These are phyloP conservation scores for Helicolenus hilgendorfi DNA, from an alignment of 2,797 vertebrate species.

Conservation along the genomic window DNA sequence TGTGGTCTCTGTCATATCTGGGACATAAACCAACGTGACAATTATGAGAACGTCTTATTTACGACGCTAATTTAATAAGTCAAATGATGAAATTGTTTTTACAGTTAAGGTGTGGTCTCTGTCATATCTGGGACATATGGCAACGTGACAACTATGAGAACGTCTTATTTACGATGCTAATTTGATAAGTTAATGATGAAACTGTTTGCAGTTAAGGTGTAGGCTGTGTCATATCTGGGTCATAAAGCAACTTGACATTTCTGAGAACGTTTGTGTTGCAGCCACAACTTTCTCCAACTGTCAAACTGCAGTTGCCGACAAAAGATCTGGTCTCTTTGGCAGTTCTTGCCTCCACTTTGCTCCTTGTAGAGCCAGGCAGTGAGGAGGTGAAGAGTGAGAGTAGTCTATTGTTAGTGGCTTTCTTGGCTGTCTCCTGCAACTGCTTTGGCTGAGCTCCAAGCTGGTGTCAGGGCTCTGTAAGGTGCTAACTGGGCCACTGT, in stretches of 20 bases:
- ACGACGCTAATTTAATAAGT: neutral
- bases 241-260: neutral
- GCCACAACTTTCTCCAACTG: neutral
- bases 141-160: neutral
- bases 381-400: conserved; percentile 49
- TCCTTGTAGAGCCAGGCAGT: conserved; percentile 9
- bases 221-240: neutral
- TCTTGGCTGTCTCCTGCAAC: conserved; percentile 59
- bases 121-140: neutral
- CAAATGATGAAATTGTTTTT: too few species aligned
- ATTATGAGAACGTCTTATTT: neutral
- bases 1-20: neutral
- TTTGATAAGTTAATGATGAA: neutral
- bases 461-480: conserved; percentile 66
- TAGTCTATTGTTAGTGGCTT: conserved; percentile 73
- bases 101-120: neutral
- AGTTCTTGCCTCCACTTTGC: neutral
- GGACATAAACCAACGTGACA: neutral
- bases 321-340: neutral
- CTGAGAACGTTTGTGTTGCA: neutral
- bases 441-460: conserved; percentile 82
- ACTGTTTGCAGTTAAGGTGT: neutral
- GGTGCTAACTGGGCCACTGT: conserved; percentile 86
- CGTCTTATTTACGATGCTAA: neutral
- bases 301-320: neutral